phyloP scores from a whole-genome alignment of 1,140 invertebrate genomes.

The Leptopilina clavipes region DNA sequence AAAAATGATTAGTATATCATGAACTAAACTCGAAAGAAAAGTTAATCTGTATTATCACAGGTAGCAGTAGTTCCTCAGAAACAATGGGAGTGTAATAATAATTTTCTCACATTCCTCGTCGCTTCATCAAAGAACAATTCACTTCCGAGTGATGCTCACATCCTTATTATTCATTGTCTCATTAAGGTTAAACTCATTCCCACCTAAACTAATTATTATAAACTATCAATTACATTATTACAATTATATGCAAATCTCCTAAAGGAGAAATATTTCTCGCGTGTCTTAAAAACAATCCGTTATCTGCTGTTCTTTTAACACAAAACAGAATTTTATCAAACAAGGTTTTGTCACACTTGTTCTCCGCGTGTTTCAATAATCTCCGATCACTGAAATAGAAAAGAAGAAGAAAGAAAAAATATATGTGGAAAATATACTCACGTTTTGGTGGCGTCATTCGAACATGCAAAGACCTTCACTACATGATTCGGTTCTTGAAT shows the following conservation, averaged over 20 bases:
- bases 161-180: slow-evolving; percentile 31
- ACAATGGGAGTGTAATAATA: background rate
- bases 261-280: background rate
- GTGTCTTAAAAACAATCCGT: slow-evolving; percentile 4
- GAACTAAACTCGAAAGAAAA: background rate
- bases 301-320: background rate
- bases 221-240: slow-evolving; percentile 14
- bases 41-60: background rate
- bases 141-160: slow-evolving; percentile 22
- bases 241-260: background rate
- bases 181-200: slow-evolving; percentile 33
- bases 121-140: slow-evolving; percentile 26
- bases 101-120: slow-evolving; percentile 17
- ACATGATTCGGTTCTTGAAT: slow-evolving; percentile 73
- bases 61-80: background rate
- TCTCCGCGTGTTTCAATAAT: background rate
- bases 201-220: slow-evolving; percentile 16
- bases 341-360: background rate
- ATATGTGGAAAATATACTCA: slow-evolving; percentile 49
- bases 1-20: background rate
- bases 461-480: slow-evolving; percentile 79
- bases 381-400: background rate
- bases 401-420: background rate
- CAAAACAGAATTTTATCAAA: background rate
- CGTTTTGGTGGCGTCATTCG: slow-evolving; percentile 71